These are phyloP conservation scores for Leptogaster cylindrica DNA, from an alignment of 2,888 invertebrate species.

Conservation along the genomic window DNA sequence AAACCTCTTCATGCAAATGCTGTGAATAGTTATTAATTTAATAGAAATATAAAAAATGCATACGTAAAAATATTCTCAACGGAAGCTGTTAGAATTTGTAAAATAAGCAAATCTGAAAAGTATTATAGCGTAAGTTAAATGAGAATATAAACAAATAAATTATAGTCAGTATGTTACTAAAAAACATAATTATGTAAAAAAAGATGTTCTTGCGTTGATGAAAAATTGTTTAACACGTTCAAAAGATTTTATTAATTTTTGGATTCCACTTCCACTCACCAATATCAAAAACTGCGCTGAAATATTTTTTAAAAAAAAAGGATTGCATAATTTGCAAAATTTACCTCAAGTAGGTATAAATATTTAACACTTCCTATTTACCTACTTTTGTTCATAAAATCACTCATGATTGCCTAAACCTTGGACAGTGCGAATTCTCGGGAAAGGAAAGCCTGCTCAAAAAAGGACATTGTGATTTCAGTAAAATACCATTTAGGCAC, in stretches of 20 bases:
- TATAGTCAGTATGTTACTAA: neutral
- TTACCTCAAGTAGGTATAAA: too few relatives aligned
- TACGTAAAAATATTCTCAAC: neutral
- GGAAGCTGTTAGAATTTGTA: neutral
- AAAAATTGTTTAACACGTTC: neutral
- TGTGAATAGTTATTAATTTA: conserved; percentile 40
- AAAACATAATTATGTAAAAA: neutral
- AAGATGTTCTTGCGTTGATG: neutral
- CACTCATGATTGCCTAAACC: too few relatives aligned
- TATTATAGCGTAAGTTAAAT: neutral
- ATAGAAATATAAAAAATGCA: neutral
- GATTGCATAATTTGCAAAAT: too few relatives aligned
- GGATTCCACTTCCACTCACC: too few relatives aligned
- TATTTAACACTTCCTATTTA: too few relatives aligned
- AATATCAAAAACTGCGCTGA: too few relatives aligned
- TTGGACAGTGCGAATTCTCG: too few relatives aligned
- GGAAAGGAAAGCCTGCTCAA: too few relatives aligned
- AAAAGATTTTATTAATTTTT: neutral
- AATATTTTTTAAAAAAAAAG: too few relatives aligned
- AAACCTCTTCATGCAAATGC: conserved; percentile 26
- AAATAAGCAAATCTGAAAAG: neutral
- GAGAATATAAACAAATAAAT: neutral
- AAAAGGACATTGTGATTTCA: too few relatives aligned
- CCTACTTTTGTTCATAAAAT: too few relatives aligned
- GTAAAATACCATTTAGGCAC: too few relatives aligned